phyloP scores from a whole-genome alignment of 2,797 vertebrate species.

The Steatocranus sp. region DNA sequence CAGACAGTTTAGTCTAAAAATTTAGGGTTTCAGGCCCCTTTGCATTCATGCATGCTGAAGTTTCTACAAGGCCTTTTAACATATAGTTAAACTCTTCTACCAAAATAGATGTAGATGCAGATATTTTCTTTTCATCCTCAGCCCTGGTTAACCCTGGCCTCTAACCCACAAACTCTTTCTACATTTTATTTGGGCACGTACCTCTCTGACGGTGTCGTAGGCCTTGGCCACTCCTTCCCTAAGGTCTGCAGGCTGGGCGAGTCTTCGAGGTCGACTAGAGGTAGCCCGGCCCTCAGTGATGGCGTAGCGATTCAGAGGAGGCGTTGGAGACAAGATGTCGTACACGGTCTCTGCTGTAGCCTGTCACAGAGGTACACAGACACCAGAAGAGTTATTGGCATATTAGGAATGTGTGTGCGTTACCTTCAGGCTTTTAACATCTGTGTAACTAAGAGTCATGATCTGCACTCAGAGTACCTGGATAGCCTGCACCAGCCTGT shows the following conservation, averaged over 20 bases:
- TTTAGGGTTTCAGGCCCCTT: background rate
- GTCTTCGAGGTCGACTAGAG: conserved; percentile 69
- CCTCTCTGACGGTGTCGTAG: conserved; percentile 91
- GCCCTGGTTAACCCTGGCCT: background rate
- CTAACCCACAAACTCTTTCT: background rate
- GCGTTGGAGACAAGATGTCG: conserved; percentile 90
- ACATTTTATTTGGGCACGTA: conserved; percentile 15
- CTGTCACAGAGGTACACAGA: conserved; percentile 26
- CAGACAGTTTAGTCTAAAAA: background rate
- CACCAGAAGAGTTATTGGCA: background rate
- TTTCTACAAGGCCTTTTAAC: background rate
- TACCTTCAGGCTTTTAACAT: background rate
- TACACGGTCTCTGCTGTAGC: conserved; percentile 93
- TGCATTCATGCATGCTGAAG: background rate
- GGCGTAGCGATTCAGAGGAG: conserved; percentile 77
- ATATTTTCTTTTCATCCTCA: background rate
- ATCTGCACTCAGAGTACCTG: conserved; percentile 72
- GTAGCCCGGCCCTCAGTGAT: conserved; percentile 80
- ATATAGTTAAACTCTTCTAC: background rate
- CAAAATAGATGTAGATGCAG: background rate
- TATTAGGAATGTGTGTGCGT: background rate
- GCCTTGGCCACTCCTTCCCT: conserved; percentile 91
- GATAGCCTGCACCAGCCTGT: conserved; percentile 93
- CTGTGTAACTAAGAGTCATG: background rate
- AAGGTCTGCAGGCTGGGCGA: conserved; percentile 87